Base-by-base conservation (phyloP, 2,888 invertebrate species). In the Drosophila infuscata region DNA sequence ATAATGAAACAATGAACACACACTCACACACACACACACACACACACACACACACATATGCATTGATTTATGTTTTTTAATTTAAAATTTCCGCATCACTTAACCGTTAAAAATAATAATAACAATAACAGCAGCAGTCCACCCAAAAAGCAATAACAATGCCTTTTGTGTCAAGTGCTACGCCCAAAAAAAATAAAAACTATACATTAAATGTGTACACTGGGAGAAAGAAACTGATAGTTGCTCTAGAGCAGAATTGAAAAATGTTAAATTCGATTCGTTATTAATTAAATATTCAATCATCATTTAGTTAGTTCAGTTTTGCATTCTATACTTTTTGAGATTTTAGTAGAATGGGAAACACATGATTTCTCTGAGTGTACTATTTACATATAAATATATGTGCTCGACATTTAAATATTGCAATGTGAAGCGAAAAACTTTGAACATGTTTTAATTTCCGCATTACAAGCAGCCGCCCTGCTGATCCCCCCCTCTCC, bases 11-110 rank as follows among this genome's bases (percentile, higher is more conserved):
- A 79, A 69, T 64, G 62, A 54, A 48, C 54, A 62, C 63, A 73
- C 70, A 66, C 49, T 8, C 46, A 46, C 72, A 69, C 70, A 67
- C 71, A 68, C 76, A 41, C 46, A 60, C 41, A 41, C 64, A 54
- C 68, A 59, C 57, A 70, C 25, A 25, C 36, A 36, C 72, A 65
- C 63, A 68, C 68, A 72, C 74, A 78, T 62, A 68, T 84, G 91
- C 89, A 91, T 92, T 92, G 92, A 92, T 92, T 92, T 92, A 92
- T 92, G 92, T 92, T 91, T 93, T 92, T 92, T 92, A 92, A 92
- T 92, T 92, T 93, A 92, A 92, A 92, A 92, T 92, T 92, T 93
- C 91, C 92, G 92, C 92, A 90, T 92, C 92, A 91, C 91, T 91
- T 91, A 88, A 89, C 90, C 80, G 80, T 89, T 88, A 84, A 87